Evolutionary conservation across 2,888 invertebrate species (phyloP).

Genomic region (Cactoblastis cactorum): DNA sequence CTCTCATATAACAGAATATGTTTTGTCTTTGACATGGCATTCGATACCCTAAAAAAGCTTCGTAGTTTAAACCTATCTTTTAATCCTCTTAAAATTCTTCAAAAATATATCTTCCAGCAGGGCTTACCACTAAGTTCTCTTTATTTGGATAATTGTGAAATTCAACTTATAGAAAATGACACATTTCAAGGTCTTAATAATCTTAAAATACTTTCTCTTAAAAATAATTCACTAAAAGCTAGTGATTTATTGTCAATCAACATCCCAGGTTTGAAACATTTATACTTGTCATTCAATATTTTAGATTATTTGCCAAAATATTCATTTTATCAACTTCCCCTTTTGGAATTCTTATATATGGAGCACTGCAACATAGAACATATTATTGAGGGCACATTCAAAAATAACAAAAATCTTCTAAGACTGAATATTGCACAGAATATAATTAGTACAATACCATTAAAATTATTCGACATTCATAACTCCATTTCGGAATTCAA

Average conservation of each 20-base stretch:
- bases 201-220: constrained; percentile 87
- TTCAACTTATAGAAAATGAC: constrained; percentile 85
- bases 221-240: constrained; percentile 84
- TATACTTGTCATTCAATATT: constrained; percentile 88
- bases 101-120: constrained; percentile 87
- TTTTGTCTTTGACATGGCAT: constrained; percentile 85
- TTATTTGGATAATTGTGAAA: constrained; percentile 87
- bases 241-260: constrained; percentile 85
- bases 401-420: constrained; percentile 85
- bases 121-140: constrained; percentile 86
- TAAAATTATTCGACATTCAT: constrained; percentile 82
- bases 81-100: constrained; percentile 85
- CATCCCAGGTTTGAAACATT: constrained; percentile 85
- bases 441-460: constrained; percentile 81
- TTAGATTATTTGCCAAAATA: constrained; percentile 85
- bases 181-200: constrained; percentile 88
- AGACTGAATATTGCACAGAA: constrained; percentile 87
- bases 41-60: constrained; percentile 87
- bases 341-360: constrained; percentile 85
- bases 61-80: constrained; percentile 88
- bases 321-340: constrained; percentile 87
- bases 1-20: constrained; percentile 85
- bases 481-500: constrained; percentile 87
- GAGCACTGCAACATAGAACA: constrained; percentile 84
- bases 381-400: constrained; percentile 85